Evolutionary conservation across 1,140 invertebrate species (phyloP), one percentile per base, ranked within the genome.

Genomic region (Drosophila punjabiensis): DNA sequence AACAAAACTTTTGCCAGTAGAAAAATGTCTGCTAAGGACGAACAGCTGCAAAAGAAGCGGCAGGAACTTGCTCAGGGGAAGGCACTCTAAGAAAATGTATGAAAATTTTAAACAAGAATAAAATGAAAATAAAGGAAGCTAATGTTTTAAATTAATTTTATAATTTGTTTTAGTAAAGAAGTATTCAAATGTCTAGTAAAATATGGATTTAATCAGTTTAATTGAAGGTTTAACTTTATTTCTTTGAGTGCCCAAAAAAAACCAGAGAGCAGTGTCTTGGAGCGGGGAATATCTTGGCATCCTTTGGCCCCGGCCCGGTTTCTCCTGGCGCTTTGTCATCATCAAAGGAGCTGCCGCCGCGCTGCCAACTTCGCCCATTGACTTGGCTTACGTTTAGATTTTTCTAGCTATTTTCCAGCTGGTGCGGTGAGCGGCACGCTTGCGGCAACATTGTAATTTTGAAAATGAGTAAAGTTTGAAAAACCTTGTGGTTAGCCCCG

Each of bases 391-490:
- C 90, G 89, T 87, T 91, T 86, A 90, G 85, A 89, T 89, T 89
- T 89, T 89, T 89, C 86, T 75, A 90, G 86, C 62, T 81, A 53
- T 58, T 45, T 33, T 68, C 60, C 61, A 73, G 66, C 43, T 83
- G 75, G 55, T 90, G 87, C 62, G 85, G 85, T 89, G 68, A 82
- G 64, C 70, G 83, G 70, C 84, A 75, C 81, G 88, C 88, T 88
- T 84, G 82, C 80, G 89, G 89, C 77, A 87, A 92, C 89, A 92
- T 92, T 92, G 89, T 92, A 92, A 91, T 92, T 92, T 92, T 92
- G 87, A 92, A 92, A 92, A 92, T 92, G 87, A 92, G 91, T 91
- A 92, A 92, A 92, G 91, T 92, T 92, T 92, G 74, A 78, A 90
- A 90, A 90, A 82, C 79, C 86, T 77, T 90, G 86, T 82, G 86